Conservation (phyloP, 2,113 vertebrate species). For the Python bivittatus region DNA sequence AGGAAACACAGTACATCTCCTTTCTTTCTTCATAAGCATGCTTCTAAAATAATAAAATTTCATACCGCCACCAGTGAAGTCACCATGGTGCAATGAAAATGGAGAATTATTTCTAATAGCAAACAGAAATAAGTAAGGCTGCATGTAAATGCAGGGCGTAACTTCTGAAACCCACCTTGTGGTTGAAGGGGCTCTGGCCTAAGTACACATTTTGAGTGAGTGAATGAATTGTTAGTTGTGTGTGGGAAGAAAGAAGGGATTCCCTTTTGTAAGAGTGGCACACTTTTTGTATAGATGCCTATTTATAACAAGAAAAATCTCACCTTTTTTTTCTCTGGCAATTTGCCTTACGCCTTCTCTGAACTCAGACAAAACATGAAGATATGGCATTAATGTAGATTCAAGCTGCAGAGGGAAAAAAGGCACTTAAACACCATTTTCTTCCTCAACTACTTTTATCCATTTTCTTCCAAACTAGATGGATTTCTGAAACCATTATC, state of each 20-base stretch:
- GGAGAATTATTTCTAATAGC: neutral
- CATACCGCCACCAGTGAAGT: neutral
- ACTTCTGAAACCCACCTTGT: neutral
- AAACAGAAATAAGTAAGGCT: neutral
- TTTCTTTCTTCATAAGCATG: neutral
- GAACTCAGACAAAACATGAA: conserved; percentile 89
- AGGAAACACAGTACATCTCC: neutral
- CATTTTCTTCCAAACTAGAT: neutral
- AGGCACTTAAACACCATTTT: conserved; percentile 6
- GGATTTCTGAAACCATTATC: neutral
- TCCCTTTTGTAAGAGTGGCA: neutral
- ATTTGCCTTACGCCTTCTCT: conserved; percentile 88
- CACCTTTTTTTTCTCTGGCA: conserved; percentile 89
- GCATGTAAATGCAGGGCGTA: neutral
- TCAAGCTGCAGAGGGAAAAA: conserved; percentile 80
- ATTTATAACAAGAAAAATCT: conserved; percentile 16
- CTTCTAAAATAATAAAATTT: neutral
- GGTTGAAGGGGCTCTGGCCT: neutral
- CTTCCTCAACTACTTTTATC: neutral
- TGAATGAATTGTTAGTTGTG: neutral
- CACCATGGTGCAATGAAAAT: neutral
- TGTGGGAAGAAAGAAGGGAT: neutral
- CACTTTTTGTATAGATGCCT: neutral
- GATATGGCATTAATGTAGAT: conserved; percentile 90
- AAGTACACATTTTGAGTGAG: neutral